Evolutionary conservation across 2,113 vertebrate genomes (phyloP).

Genomic region (Phaethon lepturus): DNA sequence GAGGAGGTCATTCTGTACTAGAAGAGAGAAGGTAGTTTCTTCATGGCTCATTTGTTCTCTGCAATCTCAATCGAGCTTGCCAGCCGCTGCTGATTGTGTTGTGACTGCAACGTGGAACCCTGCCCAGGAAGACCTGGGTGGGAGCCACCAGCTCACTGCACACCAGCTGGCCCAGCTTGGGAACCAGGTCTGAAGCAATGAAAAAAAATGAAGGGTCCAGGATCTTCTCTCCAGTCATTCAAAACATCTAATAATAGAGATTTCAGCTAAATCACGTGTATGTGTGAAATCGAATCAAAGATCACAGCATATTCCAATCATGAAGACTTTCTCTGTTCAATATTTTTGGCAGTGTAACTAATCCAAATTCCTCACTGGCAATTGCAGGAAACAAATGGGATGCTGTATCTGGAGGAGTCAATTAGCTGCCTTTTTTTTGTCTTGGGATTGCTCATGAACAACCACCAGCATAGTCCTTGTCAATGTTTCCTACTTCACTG

Average conservation of each 20-base stretch:
- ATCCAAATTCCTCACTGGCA: slow-evolving; percentile 8
- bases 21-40: not conserved
- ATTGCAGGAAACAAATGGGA: not conserved
- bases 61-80: not conserved
- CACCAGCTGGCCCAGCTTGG: not conserved
- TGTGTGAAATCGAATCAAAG: not conserved
- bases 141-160: slow-evolving; percentile 1
- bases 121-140: slow-evolving; percentile 8
- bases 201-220: not conserved
- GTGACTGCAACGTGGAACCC: not conserved
- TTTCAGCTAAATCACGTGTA: not conserved
- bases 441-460: not conserved
- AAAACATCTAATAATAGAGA: not conserved
- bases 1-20: not conserved
- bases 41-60: not conserved
- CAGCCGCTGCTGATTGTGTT: not conserved
- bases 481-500: not conserved
- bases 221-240: not conserved
- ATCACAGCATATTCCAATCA: not conserved
- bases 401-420: not conserved
- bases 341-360: not conserved
- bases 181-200: not conserved
- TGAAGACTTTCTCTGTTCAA: not conserved
- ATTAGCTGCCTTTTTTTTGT: not conserved
- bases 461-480: not conserved